Percentiles rank a stretch among this genome's conserved stretches.
These are phyloP conservation scores for Chiroxiphia lanceolata DNA, from an alignment of 2,797 vertebrate species.

Conservation along the genomic window DNA sequence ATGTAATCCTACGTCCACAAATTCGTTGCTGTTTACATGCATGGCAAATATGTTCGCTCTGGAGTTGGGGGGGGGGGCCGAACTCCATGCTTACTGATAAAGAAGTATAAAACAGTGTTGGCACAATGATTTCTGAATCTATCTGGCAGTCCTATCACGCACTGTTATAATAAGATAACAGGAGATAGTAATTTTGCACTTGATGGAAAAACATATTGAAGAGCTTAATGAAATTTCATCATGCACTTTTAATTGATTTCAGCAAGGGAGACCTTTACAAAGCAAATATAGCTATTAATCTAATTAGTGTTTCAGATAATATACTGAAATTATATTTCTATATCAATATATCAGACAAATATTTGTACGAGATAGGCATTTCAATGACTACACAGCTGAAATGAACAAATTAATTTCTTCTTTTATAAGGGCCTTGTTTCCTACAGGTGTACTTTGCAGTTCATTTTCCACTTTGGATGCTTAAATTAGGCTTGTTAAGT, in stretches of 20 bases:
- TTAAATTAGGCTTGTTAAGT: not conserved
- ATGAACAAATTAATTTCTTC: constrained; percentile 66
- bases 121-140: constrained; percentile 10
- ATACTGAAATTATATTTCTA: constrained; percentile 59
- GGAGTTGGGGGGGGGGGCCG: not conserved
- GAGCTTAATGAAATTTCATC: constrained; percentile 59
- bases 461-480: not conserved
- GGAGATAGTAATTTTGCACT: constrained; percentile 28
- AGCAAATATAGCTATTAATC: constrained; percentile 70
- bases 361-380: constrained; percentile 61
- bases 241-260: constrained; percentile 66
- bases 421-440: constrained; percentile 12
- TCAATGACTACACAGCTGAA: constrained; percentile 16
- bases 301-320: constrained; percentile 65
- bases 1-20: not conserved
- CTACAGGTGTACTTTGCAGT: constrained; percentile 14
- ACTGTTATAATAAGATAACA: constrained; percentile 18
- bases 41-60: not conserved
- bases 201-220: constrained; percentile 50
- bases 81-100: not conserved
- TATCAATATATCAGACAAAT: constrained; percentile 61
- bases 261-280: constrained; percentile 62
- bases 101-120: not conserved
- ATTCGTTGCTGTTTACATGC: not conserved
- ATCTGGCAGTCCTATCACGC: not conserved